Percentiles rank a stretch among this genome's conserved stretches.
phyloP scores from a whole-genome alignment of 2,797 vertebrate species.

The Nannoperca australis region DNA sequence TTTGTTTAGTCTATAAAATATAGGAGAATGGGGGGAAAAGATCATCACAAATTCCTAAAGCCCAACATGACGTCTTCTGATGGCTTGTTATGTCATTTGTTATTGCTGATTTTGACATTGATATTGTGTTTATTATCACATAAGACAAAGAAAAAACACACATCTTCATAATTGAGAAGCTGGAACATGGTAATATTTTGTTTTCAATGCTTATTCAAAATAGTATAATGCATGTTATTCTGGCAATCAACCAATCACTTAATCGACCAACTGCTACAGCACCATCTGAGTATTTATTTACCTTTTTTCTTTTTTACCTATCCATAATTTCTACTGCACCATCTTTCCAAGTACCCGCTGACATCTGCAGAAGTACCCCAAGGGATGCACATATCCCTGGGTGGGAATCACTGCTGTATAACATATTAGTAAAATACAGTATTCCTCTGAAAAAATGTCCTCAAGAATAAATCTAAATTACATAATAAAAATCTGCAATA shows the following conservation, averaged over 20 bases:
- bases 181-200: not conserved
- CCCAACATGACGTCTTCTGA: too few relatives aligned
- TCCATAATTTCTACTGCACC: too few relatives aligned
- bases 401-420: not conserved
- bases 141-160: not conserved
- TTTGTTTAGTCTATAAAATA: not conserved
- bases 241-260: not conserved
- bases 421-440: not conserved
- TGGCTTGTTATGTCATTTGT: not conserved
- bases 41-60: not conserved
- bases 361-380: not conserved
- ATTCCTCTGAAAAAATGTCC: not conserved
- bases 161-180: not conserved
- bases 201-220: not conserved
- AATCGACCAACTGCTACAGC: not conserved
- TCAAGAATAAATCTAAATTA: constrained; percentile 1
- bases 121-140: not conserved
- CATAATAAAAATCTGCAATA: not conserved
- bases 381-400: not conserved
- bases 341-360: not conserved
- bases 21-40: not conserved
- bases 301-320: too few relatives aligned
- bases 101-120: not conserved
- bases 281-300: not conserved
- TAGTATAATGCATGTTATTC: too few relatives aligned